These are phyloP conservation scores for Archips crataeganus DNA, from an alignment of 2,888 invertebrate genomes.

Conservation along the genomic window DNA sequence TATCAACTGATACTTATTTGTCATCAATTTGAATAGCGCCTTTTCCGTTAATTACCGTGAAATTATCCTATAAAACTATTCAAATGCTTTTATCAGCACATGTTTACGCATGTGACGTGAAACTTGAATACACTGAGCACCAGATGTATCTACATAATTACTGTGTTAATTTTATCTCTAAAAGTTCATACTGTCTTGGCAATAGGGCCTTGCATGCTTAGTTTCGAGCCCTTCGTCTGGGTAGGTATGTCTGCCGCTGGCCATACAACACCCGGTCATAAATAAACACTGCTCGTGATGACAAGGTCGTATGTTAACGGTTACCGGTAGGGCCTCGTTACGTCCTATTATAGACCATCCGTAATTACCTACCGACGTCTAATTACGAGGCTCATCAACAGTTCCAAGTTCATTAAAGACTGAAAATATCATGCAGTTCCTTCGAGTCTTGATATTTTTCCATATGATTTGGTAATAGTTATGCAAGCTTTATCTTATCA, in stretches of 20 bases:
- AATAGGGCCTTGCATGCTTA: neutral
- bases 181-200: neutral
- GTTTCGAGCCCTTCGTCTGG: neutral
- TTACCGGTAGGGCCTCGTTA: constrained; percentile 39
- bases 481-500: neutral
- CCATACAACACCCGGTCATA: constrained; percentile 20
- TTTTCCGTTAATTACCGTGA: neutral
- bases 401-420: neutral
- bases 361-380: constrained; percentile 33
- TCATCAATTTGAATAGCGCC: constrained; percentile 10
- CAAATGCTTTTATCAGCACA: neutral
- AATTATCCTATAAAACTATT: constrained; percentile 8
- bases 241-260: neutral
- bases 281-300: constrained; percentile 30
- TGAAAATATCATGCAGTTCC: neutral
- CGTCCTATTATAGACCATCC: constrained; percentile 28
- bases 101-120: neutral
- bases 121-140: neutral
- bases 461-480: neutral
- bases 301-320: constrained; percentile 28
- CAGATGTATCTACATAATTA: neutral
- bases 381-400: constrained; percentile 22
- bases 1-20: constrained; percentile 7
- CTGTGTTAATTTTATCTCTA: neutral
- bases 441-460: neutral